Base-by-base conservation (phyloP, 2,888 invertebrate species). In the Notocelia uddmanniana region DNA sequence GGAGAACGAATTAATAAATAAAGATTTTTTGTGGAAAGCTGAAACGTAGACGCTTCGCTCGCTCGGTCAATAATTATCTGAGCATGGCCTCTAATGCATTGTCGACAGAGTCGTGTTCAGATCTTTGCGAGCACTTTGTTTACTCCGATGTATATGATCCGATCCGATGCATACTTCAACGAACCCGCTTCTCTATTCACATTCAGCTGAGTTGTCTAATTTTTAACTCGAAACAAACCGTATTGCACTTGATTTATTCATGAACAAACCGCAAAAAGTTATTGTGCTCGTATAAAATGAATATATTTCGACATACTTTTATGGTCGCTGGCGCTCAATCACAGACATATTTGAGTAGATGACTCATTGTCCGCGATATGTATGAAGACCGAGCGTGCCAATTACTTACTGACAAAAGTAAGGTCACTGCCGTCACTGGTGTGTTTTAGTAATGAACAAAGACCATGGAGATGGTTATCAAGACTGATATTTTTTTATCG, bases 211-310 rank as follows among this genome's bases (percentile, higher is more conserved):
- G 41, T 41, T 15, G 15, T 15, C 6, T 5, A 41, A 15, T n/a
- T 55, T 50, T 55, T 26, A 59, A 19, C 62, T 50, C 19, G 31
- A 31, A 62, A 62, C 18, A 48, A 48, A 62, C 8, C 48, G 48
- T 26, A 62, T 62, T 19, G 48, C 62, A 62, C 19, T 19, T 62
- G 19, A 50, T 67, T 57, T 67, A 57, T 67, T 45, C 45, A 67
- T 67, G 66, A 55, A 8, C 18, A 18, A 19, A 57, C 55, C 26
- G 45, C 67, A 57, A 48, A 37, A 66, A 55, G 41, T 66, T 54
- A 66, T 66, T 57, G 26, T 57, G 48, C 45, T n/a, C 57, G 26
- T 57, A 67, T 57, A 57, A 66, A 57, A 45, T 26, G 68, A 50
- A 50, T 50, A 26, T 55, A 34, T 63, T 63, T 57, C 34, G 34